phyloP scores from a whole-genome alignment of 2,113 vertebrate species.

The Sakesphorus luctuosus region DNA sequence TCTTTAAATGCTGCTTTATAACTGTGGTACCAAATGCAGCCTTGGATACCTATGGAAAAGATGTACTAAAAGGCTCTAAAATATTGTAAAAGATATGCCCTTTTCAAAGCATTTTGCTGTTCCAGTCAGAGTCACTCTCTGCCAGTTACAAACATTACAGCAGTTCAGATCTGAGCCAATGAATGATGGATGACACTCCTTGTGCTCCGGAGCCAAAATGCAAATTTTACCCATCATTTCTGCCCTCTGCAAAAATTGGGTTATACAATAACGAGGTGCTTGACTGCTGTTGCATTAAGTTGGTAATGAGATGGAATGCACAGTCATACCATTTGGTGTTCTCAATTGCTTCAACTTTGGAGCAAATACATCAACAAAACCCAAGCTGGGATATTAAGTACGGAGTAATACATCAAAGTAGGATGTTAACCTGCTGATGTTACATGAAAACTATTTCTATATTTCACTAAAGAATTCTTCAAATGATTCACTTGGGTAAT shows the following conservation, averaged over 20 bases:
- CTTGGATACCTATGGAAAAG: background rate
- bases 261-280: background rate
- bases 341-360: background rate
- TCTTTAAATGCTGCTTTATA: background rate
- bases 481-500: background rate
- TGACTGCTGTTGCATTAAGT: background rate
- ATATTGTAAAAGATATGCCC: background rate
- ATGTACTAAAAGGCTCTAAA: background rate
- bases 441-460: constrained; percentile 39
- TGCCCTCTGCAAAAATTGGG: background rate
- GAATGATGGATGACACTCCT: background rate
- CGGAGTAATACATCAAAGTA: constrained; percentile 23
- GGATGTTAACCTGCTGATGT: constrained; percentile 1
- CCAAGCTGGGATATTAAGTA: background rate
- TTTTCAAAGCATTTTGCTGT: background rate
- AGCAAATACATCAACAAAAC: constrained; percentile 38
- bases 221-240: background rate
- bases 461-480: constrained; percentile 33
- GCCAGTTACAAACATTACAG: background rate
- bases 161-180: background rate
- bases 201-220: background rate
- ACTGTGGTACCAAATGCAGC: background rate
- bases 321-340: background rate
- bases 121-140: background rate
- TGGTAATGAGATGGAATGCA: constrained; percentile 12